Base-by-base conservation (phyloP, 2,888 invertebrate genomes). In the Drosophila birchii region DNA sequence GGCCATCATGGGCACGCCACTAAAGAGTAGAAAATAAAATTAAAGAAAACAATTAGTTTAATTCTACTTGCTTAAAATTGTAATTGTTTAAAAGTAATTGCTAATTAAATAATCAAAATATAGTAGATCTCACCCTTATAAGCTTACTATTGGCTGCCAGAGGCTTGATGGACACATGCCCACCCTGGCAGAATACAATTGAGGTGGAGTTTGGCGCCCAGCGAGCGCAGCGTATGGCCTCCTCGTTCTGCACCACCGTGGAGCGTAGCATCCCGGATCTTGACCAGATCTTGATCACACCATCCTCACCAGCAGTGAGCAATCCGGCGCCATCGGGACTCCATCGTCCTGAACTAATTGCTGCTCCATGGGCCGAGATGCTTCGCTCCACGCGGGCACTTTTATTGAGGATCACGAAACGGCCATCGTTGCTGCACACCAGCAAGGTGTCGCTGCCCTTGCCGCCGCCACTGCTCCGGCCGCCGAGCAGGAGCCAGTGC, bases 1-100 rank as follows among this genome's bases (percentile, higher is more conserved):
- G 93, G 2, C 97, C 98, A 81, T 99, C 99, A 89, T 99, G 99
- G 6, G 98, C 99, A 91, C 96, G 96, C 98, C 99, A 99, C 96
- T 98, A 47, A n/a, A 49, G 32, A 5, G 1, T n/a, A 8, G 6
- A 5, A 44, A 18, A 36, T 43, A 7, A 14, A n/a, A 20, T 14
- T 5, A n/a, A 14, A 26, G 18, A 1, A 38, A 8, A 8, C 2
- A 7, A 23, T 49, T 12, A 18, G 8, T 8, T n/a, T 3, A n/a
- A 39, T n/a, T 2, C 16, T 20, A 20, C 2, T 26, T 26, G 1
- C 4, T 49, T 29, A 8, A 12, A 12, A n/a, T n/a, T n/a, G n/a
- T n/a, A n/a, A n/a, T n/a, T n/a, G n/a, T n/a, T n/a, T n/a, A n/a
- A n/a, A n/a, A n/a, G n/a, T n/a, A n/a, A n/a, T 12, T 9, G 0